phyloP scores from a whole-genome alignment of 1,140 invertebrate genomes.

The Tetraneura akinire region DNA sequence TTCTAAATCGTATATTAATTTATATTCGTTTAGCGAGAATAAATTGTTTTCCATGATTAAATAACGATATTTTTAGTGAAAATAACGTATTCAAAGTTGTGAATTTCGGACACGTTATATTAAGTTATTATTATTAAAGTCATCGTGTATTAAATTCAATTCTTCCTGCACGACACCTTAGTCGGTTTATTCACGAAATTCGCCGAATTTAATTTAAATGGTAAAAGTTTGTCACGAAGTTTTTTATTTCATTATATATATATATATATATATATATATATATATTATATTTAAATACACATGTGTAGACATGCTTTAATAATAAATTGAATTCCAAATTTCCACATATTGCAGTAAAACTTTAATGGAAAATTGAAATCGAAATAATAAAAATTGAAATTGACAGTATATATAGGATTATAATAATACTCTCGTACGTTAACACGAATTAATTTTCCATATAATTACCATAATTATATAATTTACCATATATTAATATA shows the following conservation, averaged over 20 bases:
- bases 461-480: too few species aligned
- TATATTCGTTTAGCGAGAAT: neutral
- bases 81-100: neutral
- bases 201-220: constrained; percentile 12
- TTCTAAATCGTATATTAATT: too few species aligned
- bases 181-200: neutral
- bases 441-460: too few species aligned
- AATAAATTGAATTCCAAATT: neutral
- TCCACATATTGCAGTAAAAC: neutral
- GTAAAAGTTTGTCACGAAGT: constrained; percentile 27
- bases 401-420: too few species aligned
- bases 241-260: constrained; percentile 7
- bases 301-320: neutral
- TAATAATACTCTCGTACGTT: too few species aligned
- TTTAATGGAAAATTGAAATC: constrained; percentile 5
- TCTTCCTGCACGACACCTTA: neutral
- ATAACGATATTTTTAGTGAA: neutral
- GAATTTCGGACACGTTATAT: constrained; percentile 27
- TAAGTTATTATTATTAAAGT: constrained; percentile 11
- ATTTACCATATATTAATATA: too few species aligned
- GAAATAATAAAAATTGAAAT: too few species aligned
- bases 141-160: constrained; percentile 22
- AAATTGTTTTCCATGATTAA: neutral
- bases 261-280: constrained; percentile 1
- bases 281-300: neutral